Evolutionary conservation across 1,140 invertebrate genomes (phyloP).

Genomic region (Helicorthomorpha holstii): DNA sequence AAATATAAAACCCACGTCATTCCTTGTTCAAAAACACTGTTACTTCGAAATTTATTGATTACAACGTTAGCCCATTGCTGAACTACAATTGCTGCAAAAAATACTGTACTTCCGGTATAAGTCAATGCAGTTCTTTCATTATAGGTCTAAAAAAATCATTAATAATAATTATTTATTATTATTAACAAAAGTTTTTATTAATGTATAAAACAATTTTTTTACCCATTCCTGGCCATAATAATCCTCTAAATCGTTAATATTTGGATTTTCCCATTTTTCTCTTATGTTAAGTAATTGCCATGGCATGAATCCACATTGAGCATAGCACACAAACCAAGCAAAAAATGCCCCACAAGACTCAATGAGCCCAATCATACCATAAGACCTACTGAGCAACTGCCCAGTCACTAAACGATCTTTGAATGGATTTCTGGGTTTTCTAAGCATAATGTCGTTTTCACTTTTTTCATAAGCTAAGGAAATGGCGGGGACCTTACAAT

Average conservation of each 20-base stretch:
- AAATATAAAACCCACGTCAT: conserved; percentile 22
- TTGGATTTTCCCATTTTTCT: conserved; percentile 34
- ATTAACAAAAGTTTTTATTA: background rate
- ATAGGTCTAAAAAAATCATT: conserved; percentile 20
- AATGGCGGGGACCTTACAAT: conserved; percentile 38
- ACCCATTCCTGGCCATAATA: conserved; percentile 46
- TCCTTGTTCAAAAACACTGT: conserved; percentile 28
- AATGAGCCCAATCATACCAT: conserved; percentile 34
- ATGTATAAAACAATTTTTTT: conserved; percentile 7
- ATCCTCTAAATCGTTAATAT: conserved; percentile 36
- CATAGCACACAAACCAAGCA: conserved; percentile 39
- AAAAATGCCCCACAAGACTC: conserved; percentile 34
- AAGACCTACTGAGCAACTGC: conserved; percentile 19
- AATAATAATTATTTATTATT: background rate
- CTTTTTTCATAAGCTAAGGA: conserved; percentile 42
- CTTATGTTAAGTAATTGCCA: conserved; percentile 30
- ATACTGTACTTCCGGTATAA: conserved; percentile 29
- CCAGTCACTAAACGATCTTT: conserved; percentile 41
- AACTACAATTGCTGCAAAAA: conserved; percentile 29
- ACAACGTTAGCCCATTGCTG: conserved; percentile 31
- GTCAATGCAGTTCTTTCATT: conserved; percentile 26
- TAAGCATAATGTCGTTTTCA: conserved; percentile 42
- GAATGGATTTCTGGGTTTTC: conserved; percentile 37
- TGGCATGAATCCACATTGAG: conserved; percentile 39
- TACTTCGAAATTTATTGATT: conserved; percentile 28